These are phyloP conservation scores for Aselliscus stoliczkanus DNA, from an alignment of 2,797 vertebrate genomes.

Conservation along the genomic window DNA sequence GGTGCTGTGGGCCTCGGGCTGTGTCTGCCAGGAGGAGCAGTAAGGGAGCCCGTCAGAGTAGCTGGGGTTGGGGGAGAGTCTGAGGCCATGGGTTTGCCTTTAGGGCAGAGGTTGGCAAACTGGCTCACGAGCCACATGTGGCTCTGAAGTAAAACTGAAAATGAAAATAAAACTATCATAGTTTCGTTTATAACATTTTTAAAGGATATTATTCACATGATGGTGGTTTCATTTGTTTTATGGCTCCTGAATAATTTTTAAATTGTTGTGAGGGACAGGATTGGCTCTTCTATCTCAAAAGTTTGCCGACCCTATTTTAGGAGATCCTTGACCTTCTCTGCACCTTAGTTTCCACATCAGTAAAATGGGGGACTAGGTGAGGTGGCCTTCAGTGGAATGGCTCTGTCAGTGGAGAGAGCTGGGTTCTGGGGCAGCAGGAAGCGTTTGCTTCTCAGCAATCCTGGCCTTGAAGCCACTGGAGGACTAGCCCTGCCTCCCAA, in stretches of 20 bases:
- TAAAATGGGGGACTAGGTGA: background rate
- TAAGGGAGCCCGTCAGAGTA: background rate
- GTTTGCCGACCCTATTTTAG: background rate
- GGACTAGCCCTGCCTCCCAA: background rate
- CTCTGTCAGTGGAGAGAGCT: no score
- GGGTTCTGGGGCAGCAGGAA: background rate
- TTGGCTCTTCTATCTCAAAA: no score
- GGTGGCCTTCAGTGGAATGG: background rate
- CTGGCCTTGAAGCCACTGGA: background rate
- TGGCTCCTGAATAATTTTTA: no score
- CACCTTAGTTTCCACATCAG: background rate
- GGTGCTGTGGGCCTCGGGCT: background rate
- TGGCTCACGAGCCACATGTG: no score
- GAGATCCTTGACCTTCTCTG: background rate
- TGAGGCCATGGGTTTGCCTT: background rate
- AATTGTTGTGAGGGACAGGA: no score
- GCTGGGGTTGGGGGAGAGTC: background rate
- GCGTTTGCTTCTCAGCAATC: rapidly evolving
- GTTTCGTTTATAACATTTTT: no score
- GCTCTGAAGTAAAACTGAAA: no score
- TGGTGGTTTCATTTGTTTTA: no score
- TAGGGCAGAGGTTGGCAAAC: no score
- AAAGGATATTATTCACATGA: no score
- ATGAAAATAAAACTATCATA: no score
- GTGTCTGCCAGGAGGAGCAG: background rate